Evolutionary conservation across 2,797 vertebrate genomes (phyloP), one percentile per base, ranked within the genome.

Genomic region (Esox masquinongy): DNA sequence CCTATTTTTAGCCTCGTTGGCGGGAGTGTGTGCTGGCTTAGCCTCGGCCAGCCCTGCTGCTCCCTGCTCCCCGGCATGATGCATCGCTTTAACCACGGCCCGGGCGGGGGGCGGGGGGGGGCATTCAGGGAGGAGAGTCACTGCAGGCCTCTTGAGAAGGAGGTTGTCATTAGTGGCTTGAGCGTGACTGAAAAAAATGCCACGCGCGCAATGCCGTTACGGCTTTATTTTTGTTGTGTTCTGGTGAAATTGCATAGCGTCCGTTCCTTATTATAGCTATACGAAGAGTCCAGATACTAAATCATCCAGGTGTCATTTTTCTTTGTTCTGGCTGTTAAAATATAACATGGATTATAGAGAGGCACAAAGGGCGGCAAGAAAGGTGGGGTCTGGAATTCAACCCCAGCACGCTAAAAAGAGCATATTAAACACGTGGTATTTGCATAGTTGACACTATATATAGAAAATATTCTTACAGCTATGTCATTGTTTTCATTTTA

Each of bases 1-100:
- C 79, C 88, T 93, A 91, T 92, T 93, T 92, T 89, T 91, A 92
- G 90, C 82, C 72, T 79, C 81, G 78, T 81, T 85, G 82, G 84
- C 86, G n/a, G 77, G 82, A 83, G 80, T 85, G 79, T 36, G 76
- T 80, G 7, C 63, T 79, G 81, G 7, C 68, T 79, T 51, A 63
- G 77, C 80, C 74, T 74, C 76, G 61, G 51, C 72, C 71, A 34
- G 68, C 43, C 26, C 70, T 43, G 12, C 80, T 80, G 71, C 59
- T 50, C 15, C 22, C 70, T 2, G 68, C 43, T 53, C 50, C 47
- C 34, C 76, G 17, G 24, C 36, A 24, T 73, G 70, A 76, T 77
- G 68, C 74, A 72, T 77, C 68, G 77, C 81, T 80, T 61, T 77
- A 80, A 80, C 74, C 73, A 59, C 50, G 31, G 63, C 53, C 47